Conservation (phyloP, 2,113 vertebrate species). For the Cichladusa arquata region DNA sequence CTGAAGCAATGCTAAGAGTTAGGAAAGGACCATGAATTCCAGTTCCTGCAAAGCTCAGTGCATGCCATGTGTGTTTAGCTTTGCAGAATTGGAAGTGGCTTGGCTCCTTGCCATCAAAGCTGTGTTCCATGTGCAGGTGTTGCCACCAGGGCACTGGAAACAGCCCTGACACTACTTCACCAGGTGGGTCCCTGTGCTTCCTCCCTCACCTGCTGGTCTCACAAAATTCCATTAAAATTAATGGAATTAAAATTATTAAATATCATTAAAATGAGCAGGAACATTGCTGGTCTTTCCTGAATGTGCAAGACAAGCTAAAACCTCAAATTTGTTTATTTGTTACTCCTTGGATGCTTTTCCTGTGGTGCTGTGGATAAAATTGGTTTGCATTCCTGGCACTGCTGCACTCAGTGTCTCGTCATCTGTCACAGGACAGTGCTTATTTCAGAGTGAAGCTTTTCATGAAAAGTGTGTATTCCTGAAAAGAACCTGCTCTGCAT, state of each 20-base stretch:
- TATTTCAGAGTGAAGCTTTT: background rate
- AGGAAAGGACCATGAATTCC: background rate
- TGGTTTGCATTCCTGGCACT: background rate
- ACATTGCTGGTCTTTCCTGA: background rate
- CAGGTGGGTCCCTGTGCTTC: background rate
- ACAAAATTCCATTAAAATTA: background rate
- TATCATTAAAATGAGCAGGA: background rate
- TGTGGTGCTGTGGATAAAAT: background rate
- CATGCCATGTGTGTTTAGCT: fast-evolving
- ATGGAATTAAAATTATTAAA: no score
- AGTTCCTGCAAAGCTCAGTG: background rate
- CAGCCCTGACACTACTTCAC: background rate
- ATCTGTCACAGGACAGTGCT: background rate
- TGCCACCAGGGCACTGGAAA: background rate
- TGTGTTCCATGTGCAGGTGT: background rate
- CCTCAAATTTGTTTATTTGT: background rate
- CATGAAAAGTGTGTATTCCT: background rate
- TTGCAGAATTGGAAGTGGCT: background rate
- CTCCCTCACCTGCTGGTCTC: background rate
- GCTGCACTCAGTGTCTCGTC: background rate
- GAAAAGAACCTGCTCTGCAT: background rate
- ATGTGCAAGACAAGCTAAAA: background rate
- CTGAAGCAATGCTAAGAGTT: background rate
- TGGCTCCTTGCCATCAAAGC: background rate
- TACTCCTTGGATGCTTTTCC: background rate